Evolutionary conservation across 1,140 invertebrate species (phyloP), one percentile per base, ranked within the genome.

Genomic region (Neuroterus valhalla): DNA sequence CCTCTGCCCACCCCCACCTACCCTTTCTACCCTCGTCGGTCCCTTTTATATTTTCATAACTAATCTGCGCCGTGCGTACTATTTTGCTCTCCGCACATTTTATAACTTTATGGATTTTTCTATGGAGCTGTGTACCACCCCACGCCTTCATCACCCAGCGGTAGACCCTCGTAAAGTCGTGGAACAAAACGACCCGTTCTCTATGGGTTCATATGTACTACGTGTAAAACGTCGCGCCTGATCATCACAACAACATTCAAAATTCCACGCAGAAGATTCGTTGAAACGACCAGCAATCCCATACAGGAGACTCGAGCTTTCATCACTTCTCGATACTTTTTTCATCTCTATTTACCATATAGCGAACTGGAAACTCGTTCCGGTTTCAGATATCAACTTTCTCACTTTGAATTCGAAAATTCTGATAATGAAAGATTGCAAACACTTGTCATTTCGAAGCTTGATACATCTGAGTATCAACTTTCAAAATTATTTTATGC

Each of bases 81-180:
- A 85, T 87, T 88, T 86, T 85, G 85, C 85, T 84, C 83, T 86
- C 87, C 85, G 87, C 87, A 87, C 87, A 87, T 87, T 88, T 88
- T 88, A 86, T 86, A 88, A 88, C 86, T 88, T 86, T 88, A 88
- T 88, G 86, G 86, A 88, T 88, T 87, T 87, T 88, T 86, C 86
- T 86, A 87, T 84, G 81, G 81, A 77, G 80, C 76, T 62, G 55
- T 62, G 55, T 62, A 62, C 71, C 76, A 73, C 79, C 76, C 78
- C 72, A 69, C 74, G 74, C 68, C 74, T 78, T 73, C 75, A 76
- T 78, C 79, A 75, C 76, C 76, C 42, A 44, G 68, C 78, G 77
- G 78, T 80, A 73, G 71, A 79, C 79, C 75, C 78, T 80, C 81
- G 81, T 79, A 78, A 82, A 79, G 78, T 82, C 76, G 76, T 70